Evolutionary conservation across 2,888 invertebrate species (phyloP).

Genomic region (Chrysotoxum bicinctum): DNA sequence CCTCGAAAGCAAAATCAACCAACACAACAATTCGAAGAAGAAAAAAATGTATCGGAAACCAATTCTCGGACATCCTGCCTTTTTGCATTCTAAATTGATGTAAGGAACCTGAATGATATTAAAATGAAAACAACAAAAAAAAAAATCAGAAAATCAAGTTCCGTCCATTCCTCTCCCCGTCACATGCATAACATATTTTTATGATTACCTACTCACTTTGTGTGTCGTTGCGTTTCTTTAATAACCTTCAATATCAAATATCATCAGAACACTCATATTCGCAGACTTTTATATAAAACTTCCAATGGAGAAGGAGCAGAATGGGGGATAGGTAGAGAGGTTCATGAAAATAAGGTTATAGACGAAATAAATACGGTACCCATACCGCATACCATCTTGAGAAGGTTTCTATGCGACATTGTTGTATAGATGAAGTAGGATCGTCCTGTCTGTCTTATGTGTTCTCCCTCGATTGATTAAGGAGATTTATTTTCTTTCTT

Average conservation of each 20-base stretch:
- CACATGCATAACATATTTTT: slow-evolving; percentile 24
- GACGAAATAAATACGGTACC: background rate
- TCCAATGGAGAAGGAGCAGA: background rate
- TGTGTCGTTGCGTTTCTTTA: background rate
- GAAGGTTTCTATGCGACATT: background rate
- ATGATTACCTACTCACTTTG: background rate
- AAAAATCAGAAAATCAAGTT: slow-evolving; percentile 14
- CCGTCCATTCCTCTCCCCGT: background rate
- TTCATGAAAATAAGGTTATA: slow-evolving; percentile 18
- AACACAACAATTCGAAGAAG: slow-evolving; percentile 3
- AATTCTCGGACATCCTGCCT: slow-evolving; percentile 42
- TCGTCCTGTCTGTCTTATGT: slow-evolving; percentile 32
- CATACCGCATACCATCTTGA: background rate
- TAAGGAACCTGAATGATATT: slow-evolving; percentile 10
- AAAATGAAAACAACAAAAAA: background rate
- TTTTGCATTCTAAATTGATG: slow-evolving; percentile 11
- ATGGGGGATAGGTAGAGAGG: background rate
- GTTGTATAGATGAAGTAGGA: background rate
- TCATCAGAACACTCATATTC: background rate
- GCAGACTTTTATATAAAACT: slow-evolving; percentile 1
- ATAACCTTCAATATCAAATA: slow-evolving; percentile 31
- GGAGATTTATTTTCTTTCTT: slow-evolving; percentile 33
- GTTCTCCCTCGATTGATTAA: slow-evolving; percentile 34
- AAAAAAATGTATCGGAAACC: slow-evolving; percentile 33
- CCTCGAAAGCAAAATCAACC: background rate